These are phyloP conservation scores for Spinus olivaceus DNA, from an alignment of 2,797 vertebrate species.

Conservation along the genomic window DNA sequence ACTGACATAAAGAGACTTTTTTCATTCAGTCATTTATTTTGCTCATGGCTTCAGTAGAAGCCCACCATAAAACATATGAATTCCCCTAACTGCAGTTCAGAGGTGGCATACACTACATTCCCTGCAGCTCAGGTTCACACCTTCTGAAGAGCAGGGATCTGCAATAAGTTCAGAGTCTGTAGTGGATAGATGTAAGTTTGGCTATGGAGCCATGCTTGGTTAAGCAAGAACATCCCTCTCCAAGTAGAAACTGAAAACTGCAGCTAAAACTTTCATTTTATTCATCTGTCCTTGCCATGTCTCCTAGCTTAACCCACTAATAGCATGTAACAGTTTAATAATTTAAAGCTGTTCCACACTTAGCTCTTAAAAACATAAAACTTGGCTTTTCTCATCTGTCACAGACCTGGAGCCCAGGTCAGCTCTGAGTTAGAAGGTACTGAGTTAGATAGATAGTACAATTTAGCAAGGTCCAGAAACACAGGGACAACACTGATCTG, in stretches of 20 bases:
- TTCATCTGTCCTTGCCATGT: background rate
- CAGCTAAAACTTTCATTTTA: background rate
- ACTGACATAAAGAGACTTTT: background rate
- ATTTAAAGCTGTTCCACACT: background rate
- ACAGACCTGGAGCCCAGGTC: background rate
- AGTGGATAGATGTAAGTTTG: background rate
- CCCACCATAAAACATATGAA: background rate
- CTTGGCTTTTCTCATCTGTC: background rate
- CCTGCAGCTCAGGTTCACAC: background rate
- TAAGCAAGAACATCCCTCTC: background rate
- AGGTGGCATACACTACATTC: background rate
- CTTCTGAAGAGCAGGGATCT: background rate
- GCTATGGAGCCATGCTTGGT: background rate
- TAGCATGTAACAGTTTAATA: background rate
- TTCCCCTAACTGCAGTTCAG: background rate
- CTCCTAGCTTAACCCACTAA: background rate
- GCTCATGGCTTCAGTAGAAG: background rate
- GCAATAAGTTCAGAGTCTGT: rapidly evolving
- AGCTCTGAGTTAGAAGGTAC: background rate
- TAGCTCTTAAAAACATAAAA: background rate
- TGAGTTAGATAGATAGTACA: no score
- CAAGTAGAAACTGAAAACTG: background rate
- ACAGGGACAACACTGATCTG: background rate
- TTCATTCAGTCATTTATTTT: background rate
- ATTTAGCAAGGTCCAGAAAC: background rate